Base-by-base conservation (phyloP, 23 tunicate species). In the Phallusia fumigata region DNA sequence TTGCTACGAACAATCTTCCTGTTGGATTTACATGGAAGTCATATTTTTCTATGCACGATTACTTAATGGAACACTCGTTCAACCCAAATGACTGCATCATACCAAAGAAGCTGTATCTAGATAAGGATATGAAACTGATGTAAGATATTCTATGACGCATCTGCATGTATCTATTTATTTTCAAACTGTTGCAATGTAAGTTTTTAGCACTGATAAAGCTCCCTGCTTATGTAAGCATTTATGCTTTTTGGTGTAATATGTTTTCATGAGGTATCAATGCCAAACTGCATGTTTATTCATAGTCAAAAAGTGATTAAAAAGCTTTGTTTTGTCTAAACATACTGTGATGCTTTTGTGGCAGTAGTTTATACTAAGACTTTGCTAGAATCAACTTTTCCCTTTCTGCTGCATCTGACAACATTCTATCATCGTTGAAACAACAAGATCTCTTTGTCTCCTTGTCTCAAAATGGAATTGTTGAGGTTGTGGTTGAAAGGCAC, bases 101-200 rank as follows among this genome's bases (percentile, higher is more conserved):
- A 6, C 91, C 91, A 44, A 28, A 36, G 15, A 58, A 52, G 19
- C 21, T 88, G 35, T 88, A 88, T 30, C 77, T 88, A 18, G 91
- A 88, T 53, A 88, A 82, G 58, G 86, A 75, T 35, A 36, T 76
- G 26, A 47, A 36, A 52, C 36, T 76, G 24, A 53, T 73, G 91
- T 88, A 73, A 33, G 53, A 28, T 24, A 80, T 36, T 31, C 8
- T 3, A n/a, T n/a, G n/a, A n/a, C n/a, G n/a, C n/a, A n/a, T n/a
- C n/a, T n/a, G n/a, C n/a, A n/a, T n/a, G n/a, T n/a, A n/a, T n/a
- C n/a, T n/a, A n/a, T n/a, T n/a, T n/a, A n/a, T n/a, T n/a, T n/a
- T n/a, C n/a, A n/a, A n/a, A n/a, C n/a, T n/a, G n/a, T n/a, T n/a
- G n/a, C n/a, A n/a, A n/a, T n/a, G n/a, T n/a, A n/a, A n/a, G n/a